Percentiles rank a stretch among this genome's conserved stretches.
phyloP scores from a whole-genome alignment of 2,888 invertebrate species.

The Nematopogon swammerdamellus region DNA sequence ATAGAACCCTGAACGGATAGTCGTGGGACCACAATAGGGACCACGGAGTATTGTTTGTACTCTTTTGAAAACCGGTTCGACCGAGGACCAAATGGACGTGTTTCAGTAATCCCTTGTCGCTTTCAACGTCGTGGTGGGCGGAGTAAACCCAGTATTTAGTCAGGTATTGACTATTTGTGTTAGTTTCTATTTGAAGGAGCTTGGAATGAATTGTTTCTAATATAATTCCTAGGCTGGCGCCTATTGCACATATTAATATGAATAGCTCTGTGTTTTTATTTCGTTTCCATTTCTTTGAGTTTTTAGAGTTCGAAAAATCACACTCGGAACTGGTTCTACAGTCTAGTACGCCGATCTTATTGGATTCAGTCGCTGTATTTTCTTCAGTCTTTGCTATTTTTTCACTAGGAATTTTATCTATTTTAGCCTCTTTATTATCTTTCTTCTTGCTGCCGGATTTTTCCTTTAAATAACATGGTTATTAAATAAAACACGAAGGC shows the following conservation, averaged over 20 bases:
- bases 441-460: too few species aligned
- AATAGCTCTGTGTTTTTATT: slow-evolving; percentile 24
- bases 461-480: too few species aligned
- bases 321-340: too few species aligned
- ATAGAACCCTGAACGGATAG: slow-evolving; percentile 74
- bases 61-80: slow-evolving; percentile 68
- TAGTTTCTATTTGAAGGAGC: neutral
- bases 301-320: too few species aligned
- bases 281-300: slow-evolving; percentile 10
- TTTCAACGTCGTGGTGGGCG: slow-evolving; percentile 48
- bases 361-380: slow-evolving; percentile 6
- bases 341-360: slow-evolving; percentile 13
- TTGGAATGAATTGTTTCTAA: slow-evolving; percentile 25
- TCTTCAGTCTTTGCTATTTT: neutral
- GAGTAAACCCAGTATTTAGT: slow-evolving; percentile 59
- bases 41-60: slow-evolving; percentile 63
- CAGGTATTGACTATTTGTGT: neutral
- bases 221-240: slow-evolving; percentile 29
- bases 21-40: slow-evolving; percentile 92
- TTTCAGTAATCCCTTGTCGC: slow-evolving; percentile 63
- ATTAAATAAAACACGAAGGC: too few species aligned
- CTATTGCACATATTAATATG: slow-evolving; percentile 31
- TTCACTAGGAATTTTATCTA: too few species aligned
- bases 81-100: slow-evolving; percentile 81
- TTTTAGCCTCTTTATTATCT: too few species aligned